These are phyloP conservation scores for Stercorarius parasiticus DNA, from an alignment of 2,113 vertebrate species.

Conservation along the genomic window DNA sequence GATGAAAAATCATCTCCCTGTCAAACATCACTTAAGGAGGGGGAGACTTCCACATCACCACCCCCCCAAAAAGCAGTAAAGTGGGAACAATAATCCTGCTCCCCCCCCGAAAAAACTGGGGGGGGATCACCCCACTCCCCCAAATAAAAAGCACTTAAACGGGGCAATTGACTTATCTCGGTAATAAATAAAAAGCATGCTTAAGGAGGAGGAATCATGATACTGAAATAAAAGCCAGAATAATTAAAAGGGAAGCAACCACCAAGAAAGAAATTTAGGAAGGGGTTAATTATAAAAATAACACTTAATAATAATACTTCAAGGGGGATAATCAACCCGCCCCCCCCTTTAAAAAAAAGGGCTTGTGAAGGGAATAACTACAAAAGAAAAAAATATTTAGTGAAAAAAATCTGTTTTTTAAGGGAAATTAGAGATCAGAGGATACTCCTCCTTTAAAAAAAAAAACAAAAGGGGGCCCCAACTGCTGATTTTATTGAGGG, in stretches of 20 bases:
- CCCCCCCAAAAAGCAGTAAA: too few species aligned
- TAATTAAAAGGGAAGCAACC: not conserved
- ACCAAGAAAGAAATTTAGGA: not conserved
- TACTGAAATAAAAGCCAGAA: not conserved
- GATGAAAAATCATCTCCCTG: not conserved
- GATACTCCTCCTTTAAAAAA: too few species aligned
- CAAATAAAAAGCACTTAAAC: not conserved
- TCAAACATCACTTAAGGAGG: too few species aligned
- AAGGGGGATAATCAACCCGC: rapidly evolving
- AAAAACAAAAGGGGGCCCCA: too few species aligned
- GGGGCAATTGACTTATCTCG: rapidly evolving
- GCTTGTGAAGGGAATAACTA: too few species aligned
- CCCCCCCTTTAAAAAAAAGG: not conserved
- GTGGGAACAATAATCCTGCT: rapidly evolving
- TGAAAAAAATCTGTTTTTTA: not conserved
- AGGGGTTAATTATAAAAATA: not conserved
- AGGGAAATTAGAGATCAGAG: not conserved
- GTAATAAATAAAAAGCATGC: rapidly evolving
- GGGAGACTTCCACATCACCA: not conserved
- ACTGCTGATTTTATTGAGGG: too few species aligned
- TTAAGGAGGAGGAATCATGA: not conserved
- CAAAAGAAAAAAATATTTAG: not conserved
- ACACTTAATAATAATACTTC: not conserved
- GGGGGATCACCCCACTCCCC: too few species aligned
- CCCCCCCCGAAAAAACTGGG: rapidly evolving